Base-by-base conservation (phyloP, 2,797 vertebrate species). In the Decapterus maruadsi region DNA sequence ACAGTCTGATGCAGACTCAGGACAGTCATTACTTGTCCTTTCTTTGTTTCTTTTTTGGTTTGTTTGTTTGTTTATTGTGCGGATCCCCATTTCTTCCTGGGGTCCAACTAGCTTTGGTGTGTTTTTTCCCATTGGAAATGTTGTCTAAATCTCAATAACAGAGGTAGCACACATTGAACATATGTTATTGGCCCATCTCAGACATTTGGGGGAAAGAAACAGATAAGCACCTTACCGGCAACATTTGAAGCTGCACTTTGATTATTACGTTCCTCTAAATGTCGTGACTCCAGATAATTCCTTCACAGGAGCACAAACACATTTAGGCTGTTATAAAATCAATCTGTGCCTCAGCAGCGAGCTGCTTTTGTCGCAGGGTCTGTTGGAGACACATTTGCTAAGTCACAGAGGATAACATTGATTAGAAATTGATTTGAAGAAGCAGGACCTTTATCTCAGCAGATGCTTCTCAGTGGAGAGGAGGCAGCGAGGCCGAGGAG, bases 341-440 rank as follows among this genome's bases (percentile, higher is more conserved):
- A 2, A 53, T 68, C 4, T 19, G 13, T 38, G 6, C 16, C 40
- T 64, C 58, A 50, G 57, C 63, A 34, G 48, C 1, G 3, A 53
- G 73, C 73, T 26, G 11, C n/a, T 64, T 54, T 59, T 51, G 70
- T 67, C 8, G 6, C 51, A 43, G 67, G 59, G 59, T 40, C 53
- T 71, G 78, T 31, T 46, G 73, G 65, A 77, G 64, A 77, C 17
- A 40, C 71, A 45, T 20, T 51, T 6, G 59, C 60, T 66, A 17
- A 22, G 72, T 79, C 72, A 45, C 77, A 77, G 12, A 29, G 69
- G 75, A 69, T 11, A 57, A 22, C 26, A 78, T 81, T 75, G 79
- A 87, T 84, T 68, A 45, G 54, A 19, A 70, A 89, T 83, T 55
- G 82, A 85, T 85, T 56, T 55, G 55, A 43, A 60, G 62, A 36